Evolutionary conservation across 1,140 invertebrate genomes (phyloP).

Genomic region (Drosophila hydei): DNA sequence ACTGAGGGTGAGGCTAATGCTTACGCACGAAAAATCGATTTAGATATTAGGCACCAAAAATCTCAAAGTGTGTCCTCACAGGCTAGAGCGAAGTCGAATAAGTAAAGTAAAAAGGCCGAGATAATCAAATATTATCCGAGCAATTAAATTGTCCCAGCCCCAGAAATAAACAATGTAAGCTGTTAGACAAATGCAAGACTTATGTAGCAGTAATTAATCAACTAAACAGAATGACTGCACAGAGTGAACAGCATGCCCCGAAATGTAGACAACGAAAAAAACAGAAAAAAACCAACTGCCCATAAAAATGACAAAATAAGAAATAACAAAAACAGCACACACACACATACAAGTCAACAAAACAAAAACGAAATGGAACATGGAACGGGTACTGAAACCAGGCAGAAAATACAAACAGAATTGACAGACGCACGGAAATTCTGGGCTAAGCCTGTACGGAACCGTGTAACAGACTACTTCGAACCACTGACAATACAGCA

Average conservation of each 20-base stretch:
- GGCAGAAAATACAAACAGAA: conserved; percentile 7
- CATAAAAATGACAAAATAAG: conserved; percentile 55
- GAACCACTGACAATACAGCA: conserved; percentile 45
- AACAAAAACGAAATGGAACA: conserved; percentile 38
- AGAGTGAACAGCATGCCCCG: conserved; percentile 16
- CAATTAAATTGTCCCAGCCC: conserved; percentile 32
- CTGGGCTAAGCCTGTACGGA: conserved; percentile 49
- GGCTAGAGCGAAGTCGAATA: neutral
- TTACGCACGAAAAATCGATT: conserved; percentile 43
- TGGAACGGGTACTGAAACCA: conserved; percentile 15
- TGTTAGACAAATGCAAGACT: conserved; percentile 41
- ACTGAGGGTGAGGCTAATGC: neutral
- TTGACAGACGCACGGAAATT: conserved; percentile 50
- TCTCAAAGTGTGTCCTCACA: conserved; percentile 18
- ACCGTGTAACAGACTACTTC: conserved; percentile 32
- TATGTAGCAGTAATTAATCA: conserved; percentile 52
- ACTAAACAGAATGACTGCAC: conserved; percentile 30
- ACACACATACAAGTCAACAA: conserved; percentile 35
- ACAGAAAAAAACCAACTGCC: conserved; percentile 47
- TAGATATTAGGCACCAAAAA: conserved; percentile 14
- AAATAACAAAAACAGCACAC: conserved; percentile 18
- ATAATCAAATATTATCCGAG: conserved; percentile 48
- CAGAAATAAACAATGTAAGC: conserved; percentile 18
- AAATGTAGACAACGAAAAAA: conserved; percentile 45
- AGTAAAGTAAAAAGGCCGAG: conserved; percentile 18